Evolutionary conservation across 2,797 vertebrate species (phyloP).

Genomic region (Muraenolepis orangiensis): DNA sequence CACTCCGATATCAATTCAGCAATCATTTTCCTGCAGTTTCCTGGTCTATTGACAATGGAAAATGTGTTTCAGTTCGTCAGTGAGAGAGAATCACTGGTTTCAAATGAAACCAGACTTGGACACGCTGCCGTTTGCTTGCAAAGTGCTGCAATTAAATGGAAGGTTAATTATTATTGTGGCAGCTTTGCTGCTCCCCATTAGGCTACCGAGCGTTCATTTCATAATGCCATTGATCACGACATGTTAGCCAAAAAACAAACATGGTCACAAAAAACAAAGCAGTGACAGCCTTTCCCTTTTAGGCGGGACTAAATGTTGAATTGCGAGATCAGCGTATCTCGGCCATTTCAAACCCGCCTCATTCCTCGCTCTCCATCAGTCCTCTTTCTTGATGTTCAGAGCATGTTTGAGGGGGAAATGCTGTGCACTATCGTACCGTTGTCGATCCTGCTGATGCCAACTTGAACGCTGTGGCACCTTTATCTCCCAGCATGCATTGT

Average conservation of each 20-base stretch:
- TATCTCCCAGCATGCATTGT: constrained; percentile 69
- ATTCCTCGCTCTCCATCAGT: neutral
- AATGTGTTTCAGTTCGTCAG: neutral
- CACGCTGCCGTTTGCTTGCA: constrained; percentile 14
- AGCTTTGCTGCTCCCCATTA: neutral
- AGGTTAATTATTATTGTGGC: constrained; percentile 1
- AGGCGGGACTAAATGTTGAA: neutral
- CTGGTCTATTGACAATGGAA: constrained; percentile 18
- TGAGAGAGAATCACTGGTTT: neutral
- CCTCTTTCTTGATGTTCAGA: constrained; percentile 9
- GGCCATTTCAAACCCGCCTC: neutral
- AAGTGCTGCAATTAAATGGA: neutral
- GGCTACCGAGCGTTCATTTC: neutral
- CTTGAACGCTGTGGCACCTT: constrained; percentile 50
- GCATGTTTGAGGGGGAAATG: constrained; percentile 22
- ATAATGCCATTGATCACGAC: neutral
- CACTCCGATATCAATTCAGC: neutral
- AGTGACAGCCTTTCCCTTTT: neutral
- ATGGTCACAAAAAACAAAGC: neutral
- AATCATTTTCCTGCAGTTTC: neutral
- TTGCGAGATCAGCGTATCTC: neutral
- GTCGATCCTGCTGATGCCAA: constrained; percentile 54
- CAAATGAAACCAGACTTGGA: neutral
- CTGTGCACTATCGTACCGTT: constrained; percentile 30
- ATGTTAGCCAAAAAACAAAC: neutral